Conservation (phyloP, 2,113 vertebrate species). For the Tretioscincus oriximinensis region DNA sequence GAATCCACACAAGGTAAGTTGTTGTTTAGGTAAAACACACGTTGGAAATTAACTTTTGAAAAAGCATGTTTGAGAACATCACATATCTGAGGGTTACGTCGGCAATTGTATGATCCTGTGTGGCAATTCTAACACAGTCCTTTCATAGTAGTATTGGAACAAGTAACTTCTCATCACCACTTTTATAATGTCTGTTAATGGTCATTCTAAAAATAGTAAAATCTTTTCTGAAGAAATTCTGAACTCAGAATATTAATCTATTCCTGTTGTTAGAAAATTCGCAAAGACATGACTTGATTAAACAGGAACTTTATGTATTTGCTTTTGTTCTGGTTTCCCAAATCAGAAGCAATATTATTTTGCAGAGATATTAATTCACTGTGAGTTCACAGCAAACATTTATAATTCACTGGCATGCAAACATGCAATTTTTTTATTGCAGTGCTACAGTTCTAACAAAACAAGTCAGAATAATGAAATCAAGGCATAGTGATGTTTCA, state of each 20-base stretch:
- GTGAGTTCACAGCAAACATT: background rate
- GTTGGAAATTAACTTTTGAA: too few species aligned
- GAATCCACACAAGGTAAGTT: too few species aligned
- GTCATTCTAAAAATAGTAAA: too few species aligned
- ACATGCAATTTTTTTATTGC: background rate
- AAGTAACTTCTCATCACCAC: background rate
- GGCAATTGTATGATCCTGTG: too few species aligned
- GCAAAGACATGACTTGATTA: background rate
- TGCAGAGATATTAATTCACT: background rate
- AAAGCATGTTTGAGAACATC: too few species aligned
- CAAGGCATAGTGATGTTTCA: background rate
- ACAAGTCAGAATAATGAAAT: background rate
- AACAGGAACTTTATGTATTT: background rate
- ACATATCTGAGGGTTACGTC: too few species aligned
- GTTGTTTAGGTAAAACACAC: too few species aligned
- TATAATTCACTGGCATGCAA: background rate
- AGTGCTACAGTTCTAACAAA: background rate
- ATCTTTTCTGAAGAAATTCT: background rate
- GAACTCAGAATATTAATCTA: background rate
- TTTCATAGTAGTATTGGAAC: too few species aligned
- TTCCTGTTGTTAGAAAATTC: background rate
- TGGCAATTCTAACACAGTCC: too few species aligned
- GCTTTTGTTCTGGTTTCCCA: background rate
- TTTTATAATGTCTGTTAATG: background rate
- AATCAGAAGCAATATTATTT: slow-evolving; percentile 1